phyloP scores from a whole-genome alignment of 2,113 vertebrate genomes.

The Barnardius zonarius region DNA sequence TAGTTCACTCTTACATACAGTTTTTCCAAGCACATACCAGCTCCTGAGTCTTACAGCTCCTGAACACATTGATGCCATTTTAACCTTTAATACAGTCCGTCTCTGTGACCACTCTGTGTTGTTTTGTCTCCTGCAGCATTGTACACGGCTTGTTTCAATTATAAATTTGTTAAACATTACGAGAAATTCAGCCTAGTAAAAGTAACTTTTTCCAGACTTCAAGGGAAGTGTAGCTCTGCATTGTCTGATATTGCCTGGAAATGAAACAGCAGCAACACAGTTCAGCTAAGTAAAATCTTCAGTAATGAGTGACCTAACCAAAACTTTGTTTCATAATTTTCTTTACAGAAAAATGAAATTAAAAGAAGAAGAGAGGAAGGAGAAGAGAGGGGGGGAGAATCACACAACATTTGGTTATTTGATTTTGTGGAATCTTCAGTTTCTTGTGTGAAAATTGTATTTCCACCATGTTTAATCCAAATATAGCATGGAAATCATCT shows the following conservation, averaged over 20 bases:
- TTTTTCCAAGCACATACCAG: not conserved
- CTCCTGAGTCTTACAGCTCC: not conserved
- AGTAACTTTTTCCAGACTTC: not conserved
- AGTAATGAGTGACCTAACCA: not conserved
- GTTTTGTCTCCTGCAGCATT: not conserved
- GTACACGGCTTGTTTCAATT: not conserved
- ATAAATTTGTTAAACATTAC: not conserved
- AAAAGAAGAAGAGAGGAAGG: accelerated
- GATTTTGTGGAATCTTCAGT: not conserved
- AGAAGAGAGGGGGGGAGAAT: accelerated
- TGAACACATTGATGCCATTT: not conserved
- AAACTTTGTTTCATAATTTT: not conserved
- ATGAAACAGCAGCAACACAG: not conserved
- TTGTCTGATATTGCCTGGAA: not conserved
- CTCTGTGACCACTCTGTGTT: not conserved
- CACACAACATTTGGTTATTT: not conserved
- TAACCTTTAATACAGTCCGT: not conserved
- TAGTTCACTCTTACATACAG: not conserved
- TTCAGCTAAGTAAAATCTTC: not conserved
- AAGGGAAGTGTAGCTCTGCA: not conserved
- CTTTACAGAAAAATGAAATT: not conserved
- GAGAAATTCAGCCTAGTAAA: not conserved
- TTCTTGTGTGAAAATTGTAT: not conserved
- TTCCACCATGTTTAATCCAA: not conserved
- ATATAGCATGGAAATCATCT: not conserved